Evolutionary conservation across 2,113 vertebrate genomes (phyloP).

Genomic region (Heterocephalus glaber): DNA sequence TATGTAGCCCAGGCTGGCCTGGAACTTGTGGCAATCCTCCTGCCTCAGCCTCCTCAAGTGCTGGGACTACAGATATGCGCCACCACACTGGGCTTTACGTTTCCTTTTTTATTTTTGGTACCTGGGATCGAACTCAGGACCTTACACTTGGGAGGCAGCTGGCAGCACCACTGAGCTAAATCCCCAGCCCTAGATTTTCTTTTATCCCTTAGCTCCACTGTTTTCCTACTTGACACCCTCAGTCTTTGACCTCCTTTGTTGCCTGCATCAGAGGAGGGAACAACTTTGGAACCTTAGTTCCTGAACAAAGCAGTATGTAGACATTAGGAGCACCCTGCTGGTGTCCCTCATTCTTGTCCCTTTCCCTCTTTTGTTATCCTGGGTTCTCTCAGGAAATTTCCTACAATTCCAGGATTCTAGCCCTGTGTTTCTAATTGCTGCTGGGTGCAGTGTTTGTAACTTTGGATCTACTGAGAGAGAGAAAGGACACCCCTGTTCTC

Average conservation of each 20-base stretch:
- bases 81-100: neutral
- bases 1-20: too few species aligned
- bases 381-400: constrained; percentile 24
- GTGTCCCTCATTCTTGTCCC: neutral
- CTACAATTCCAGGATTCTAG: neutral
- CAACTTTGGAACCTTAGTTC: constrained; percentile 22
- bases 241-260: constrained; percentile 13
- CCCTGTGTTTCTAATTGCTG: neutral
- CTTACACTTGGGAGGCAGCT: too few species aligned
- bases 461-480: constrained; percentile 62
- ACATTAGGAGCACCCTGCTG: neutral
- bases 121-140: too few species aligned
- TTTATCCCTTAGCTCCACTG: neutral
- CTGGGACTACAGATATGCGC: neutral
- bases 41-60: neutral
- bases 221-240: neutral
- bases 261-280: neutral
- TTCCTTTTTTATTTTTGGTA: too few species aligned
- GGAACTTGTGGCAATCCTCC: neutral
- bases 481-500: constrained; percentile 65
- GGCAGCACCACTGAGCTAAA: too few species aligned
- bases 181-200: too few species aligned
- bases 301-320: neutral
- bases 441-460: constrained; percentile 37
- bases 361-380: neutral